Evolutionary conservation across 2,888 invertebrate species (phyloP).

Genomic region (Amorpha juglandis): DNA sequence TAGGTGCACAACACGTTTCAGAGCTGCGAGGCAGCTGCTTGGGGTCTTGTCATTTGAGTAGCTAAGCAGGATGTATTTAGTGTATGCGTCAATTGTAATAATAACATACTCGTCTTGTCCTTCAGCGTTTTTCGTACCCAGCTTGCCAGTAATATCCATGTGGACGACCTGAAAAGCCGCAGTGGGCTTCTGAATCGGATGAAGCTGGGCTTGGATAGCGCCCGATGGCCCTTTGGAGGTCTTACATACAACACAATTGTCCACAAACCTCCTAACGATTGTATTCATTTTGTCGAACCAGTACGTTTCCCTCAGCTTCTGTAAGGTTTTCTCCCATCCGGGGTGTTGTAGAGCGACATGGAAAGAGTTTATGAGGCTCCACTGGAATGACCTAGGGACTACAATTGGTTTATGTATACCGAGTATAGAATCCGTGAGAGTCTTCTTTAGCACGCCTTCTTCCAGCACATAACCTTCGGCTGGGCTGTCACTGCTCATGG

Average conservation of each 20-base stretch:
- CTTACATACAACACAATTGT: conserved; percentile 40
- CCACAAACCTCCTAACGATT: conserved; percentile 37
- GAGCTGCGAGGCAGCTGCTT: conserved; percentile 31
- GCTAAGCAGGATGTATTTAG: conserved; percentile 40
- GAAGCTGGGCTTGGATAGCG: conserved; percentile 34
- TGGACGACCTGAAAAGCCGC: conserved; percentile 31
- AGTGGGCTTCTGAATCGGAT: background rate
- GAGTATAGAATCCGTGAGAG: background rate
- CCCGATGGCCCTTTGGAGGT: conserved; percentile 43
- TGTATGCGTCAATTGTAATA: conserved; percentile 43
- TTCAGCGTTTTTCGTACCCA: conserved; percentile 40
- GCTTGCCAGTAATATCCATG: conserved; percentile 43
- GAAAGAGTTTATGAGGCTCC: conserved; percentile 36
- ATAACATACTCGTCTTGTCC: conserved; percentile 41
- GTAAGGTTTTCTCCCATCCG: conserved; percentile 42
- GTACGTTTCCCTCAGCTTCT: conserved; percentile 37
- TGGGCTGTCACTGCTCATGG: conserved; percentile 36
- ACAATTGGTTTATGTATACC: background rate
- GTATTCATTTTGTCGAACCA: conserved; percentile 40
- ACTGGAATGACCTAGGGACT: background rate
- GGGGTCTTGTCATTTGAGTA: conserved; percentile 35
- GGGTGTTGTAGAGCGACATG: conserved; percentile 38
- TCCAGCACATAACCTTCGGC: conserved; percentile 38
- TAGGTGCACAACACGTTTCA: conserved; percentile 38
- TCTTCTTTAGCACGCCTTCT: conserved; percentile 31